Conservation (phyloP, 2,888 invertebrate genomes). For the Noctua pronuba region DNA sequence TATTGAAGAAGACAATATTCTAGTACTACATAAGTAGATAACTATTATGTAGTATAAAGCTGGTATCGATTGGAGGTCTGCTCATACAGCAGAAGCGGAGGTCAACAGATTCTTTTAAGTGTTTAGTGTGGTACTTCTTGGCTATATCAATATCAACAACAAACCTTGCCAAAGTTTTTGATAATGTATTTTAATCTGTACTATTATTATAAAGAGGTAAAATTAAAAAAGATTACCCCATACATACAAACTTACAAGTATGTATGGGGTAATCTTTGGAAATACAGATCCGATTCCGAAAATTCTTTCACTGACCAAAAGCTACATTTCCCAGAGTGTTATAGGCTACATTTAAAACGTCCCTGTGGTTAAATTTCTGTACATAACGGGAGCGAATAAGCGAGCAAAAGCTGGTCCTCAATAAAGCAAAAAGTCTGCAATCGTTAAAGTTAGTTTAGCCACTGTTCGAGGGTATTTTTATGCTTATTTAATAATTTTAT, state of each 20-base stretch:
- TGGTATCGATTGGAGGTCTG: not conserved
- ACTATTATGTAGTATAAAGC: constrained; percentile 4
- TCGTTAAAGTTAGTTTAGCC: not conserved
- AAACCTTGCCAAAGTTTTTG: not conserved
- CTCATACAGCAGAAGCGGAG: not conserved
- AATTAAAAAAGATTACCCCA: too few species aligned
- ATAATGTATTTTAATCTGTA: not conserved
- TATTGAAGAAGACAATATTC: constrained; percentile 3
- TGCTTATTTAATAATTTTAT: not conserved
- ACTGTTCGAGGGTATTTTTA: not conserved
- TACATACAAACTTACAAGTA: too few species aligned
- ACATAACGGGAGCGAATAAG: too few species aligned
- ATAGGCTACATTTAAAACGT: too few species aligned
- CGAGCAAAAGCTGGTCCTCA: not conserved
- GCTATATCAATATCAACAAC: not conserved
- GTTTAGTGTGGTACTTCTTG: not conserved
- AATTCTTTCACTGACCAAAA: too few species aligned
- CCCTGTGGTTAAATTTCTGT: too few species aligned
- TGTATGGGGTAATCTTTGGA: too few species aligned
- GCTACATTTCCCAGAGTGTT: too few species aligned
- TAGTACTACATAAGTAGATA: not conserved
- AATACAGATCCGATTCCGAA: too few species aligned
- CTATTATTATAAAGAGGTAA: too few species aligned
- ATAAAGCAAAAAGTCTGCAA: constrained; percentile 6
- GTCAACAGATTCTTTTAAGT: not conserved